Evolutionary conservation across 1,140 invertebrate species (phyloP), one percentile per base, ranked within the genome.

Genomic region (Samia ricini): DNA sequence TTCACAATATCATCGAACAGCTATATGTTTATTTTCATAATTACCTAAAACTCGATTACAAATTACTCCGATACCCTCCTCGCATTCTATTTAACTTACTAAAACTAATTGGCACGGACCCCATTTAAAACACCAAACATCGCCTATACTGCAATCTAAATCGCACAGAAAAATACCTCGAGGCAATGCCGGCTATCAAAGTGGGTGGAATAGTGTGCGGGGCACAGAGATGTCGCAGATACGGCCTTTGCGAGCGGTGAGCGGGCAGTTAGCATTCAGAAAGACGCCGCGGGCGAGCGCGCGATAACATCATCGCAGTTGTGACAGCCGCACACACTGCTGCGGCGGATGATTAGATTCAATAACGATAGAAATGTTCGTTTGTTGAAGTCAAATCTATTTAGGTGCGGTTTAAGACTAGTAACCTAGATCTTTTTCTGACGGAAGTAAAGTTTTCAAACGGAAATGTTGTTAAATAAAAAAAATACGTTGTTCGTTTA

Each of bases 181-280:
- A 56, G 80, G 81, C 72, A 52, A 65, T 48, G 50, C 36, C 63
- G 56, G 64, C 69, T 78, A 82, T 86, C 83, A 85, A 85, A 84
- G 80, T 85, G 73, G 76, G 72, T 60, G 74, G 77, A 77, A 62
- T 59, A 58, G 29, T 63, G 62, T 64, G 67, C 60, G 52, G 66
- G 52, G 56, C 49, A 60, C 61, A 64, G 68, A 82, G 77, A 78
- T 77, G 77, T 72, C 57, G 68, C 61, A 64, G 75, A 78, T 79
- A 76, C 63, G 70, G 67, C 67, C 69, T 81, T 74, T 77, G 74
- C 69, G 54, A 72, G 69, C 74, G 73, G 73, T 81, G 76, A 81
- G 76, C 68, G 71, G 61, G 70, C 79, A 80, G 81, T 85, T 86
- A 86, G 78, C 78, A 86, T 88, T 86, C 79, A 83, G 76, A 84